phyloP scores from a whole-genome alignment of 2,797 vertebrate genomes.

The Mico argentatus region DNA sequence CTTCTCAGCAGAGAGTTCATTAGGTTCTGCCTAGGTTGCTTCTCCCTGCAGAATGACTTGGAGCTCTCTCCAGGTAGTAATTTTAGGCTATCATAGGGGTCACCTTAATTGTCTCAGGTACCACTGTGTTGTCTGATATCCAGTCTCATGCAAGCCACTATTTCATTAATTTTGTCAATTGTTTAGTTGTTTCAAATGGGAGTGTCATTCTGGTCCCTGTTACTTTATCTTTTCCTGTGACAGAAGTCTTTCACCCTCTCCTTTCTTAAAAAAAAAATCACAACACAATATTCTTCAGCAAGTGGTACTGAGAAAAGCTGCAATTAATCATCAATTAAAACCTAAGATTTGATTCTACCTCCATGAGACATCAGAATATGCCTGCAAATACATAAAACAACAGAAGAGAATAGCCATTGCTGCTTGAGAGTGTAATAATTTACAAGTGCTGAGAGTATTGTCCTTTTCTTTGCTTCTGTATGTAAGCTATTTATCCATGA shows the following conservation, averaged over 20 bases:
- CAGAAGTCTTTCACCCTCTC: neutral
- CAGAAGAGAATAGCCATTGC: neutral
- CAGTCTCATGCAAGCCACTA: neutral
- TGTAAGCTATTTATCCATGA: neutral
- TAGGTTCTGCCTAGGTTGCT: neutral
- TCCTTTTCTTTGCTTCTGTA: neutral
- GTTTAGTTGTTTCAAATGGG: neutral
- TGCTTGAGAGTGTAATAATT: neutral
- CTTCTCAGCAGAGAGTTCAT: neutral
- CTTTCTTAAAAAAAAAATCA: neutral
- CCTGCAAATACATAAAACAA: neutral
- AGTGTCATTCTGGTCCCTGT: neutral
- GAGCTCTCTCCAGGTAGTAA: neutral
- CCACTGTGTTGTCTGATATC: neutral
- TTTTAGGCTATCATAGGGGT: neutral
- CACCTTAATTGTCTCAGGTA: neutral
- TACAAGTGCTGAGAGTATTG: neutral
- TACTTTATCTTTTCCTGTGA: neutral
- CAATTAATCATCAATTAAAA: constrained; percentile 4
- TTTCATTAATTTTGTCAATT: neutral
- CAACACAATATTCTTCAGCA: neutral
- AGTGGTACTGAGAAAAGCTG: neutral
- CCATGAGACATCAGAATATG: neutral
- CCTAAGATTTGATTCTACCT: neutral
- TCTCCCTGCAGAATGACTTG: neutral